Evolutionary conservation across 2,797 vertebrate genomes (phyloP), one percentile per base, ranked within the genome.

Genomic region (Phrynocephalus vlangalii): DNA sequence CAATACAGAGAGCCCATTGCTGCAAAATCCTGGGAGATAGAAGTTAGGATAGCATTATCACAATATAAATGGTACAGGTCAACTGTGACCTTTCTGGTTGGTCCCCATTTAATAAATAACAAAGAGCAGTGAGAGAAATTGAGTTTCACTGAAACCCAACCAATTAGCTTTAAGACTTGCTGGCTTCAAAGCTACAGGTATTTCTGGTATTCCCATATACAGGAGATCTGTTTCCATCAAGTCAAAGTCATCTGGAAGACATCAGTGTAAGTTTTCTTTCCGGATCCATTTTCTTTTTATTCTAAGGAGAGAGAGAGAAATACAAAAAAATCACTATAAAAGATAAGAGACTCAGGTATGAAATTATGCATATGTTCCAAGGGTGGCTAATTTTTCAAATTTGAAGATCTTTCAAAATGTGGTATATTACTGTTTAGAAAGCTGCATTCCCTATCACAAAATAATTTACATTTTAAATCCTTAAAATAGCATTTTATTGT

Each of bases 221-320:
- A 71, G 72, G 24, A 71, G 13, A 50, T 72, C n/a, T 84, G 68
- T n/a, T 82, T 87, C 50, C n/a, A 6, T 76, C 70, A 75, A 81
- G 44, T 38, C 52, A 30, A 79, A 13, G 18, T 33, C 6, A 33
- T 79, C 77, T 77, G 71, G 78, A 72, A 68, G 79, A 70, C 15
- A 28, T 84, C 63, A n/a, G 22, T 71, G 26, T 22, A 56, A 15
- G n/a, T 88, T 87, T 90, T 68, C 73, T 85, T 66, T 90, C 8
- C 18, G 60, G 66, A 38, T 52, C 87, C 79, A 73, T 38, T 30
- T 48, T 76, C 30, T 24, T 30, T 86, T 93, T 89, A 94, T 77
- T 91, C 95, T 95, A 83, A 79, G 84, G 87, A 20, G 10, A 20
- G 13, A 20, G 11, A 63, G 2, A 63, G 10, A 38, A 52, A n/a